Base-by-base conservation (phyloP, 2,888 invertebrate genomes). In the Caenorhabditis sp. region DNA sequence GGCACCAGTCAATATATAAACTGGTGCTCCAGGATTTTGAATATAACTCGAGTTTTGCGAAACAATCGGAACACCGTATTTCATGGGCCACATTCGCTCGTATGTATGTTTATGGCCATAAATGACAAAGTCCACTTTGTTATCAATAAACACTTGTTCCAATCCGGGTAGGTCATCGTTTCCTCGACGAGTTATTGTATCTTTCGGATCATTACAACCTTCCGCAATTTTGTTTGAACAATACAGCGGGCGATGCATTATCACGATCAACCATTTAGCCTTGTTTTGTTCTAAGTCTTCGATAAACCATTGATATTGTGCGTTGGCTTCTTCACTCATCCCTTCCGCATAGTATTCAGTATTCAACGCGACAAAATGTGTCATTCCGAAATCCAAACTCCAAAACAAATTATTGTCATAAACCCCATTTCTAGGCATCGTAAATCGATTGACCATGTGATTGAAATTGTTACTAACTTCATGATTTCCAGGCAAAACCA, bases 101-200 rank as follows among this genome's bases (percentile, higher is more conserved):
- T 97, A 97, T 43, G 94, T 94, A 89, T 97, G 97, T 88, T 97
- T 96, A 88, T 97, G 97, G 0, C 96, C 97, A 94, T 95, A 96
- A 58, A 97, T 90, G 87, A 92, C 92, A 66, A 97, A 88, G 90
- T 97, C 97, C 31, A 97, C 97, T 59, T 94, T 94, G 88, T 93
- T 92, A 77, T 93, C 90, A 87, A 92, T 92, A 84, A 97, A 92
- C 19, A 97, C 89, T 12, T 93, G 91, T 89, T 97, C 97, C 78
- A 97, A 88, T 10, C 90, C 89, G 19, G 78, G 78, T 90, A 83
- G 53, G 1, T 69, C 76, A 17, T 58, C 50, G 6, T 61, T 51
- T 27, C 78, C 78, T 23, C 68, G 59, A 43, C 78, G 59, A 12
- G 76, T 62, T 14, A 72, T 21, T 54, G 58, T 72, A 53, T 79